A percentile compares a stretch with the other conserved stretches of the same genome.
phyloP scores from a whole-genome alignment of 2,797 vertebrate genomes.

The Neosalanx taihuensis region DNA sequence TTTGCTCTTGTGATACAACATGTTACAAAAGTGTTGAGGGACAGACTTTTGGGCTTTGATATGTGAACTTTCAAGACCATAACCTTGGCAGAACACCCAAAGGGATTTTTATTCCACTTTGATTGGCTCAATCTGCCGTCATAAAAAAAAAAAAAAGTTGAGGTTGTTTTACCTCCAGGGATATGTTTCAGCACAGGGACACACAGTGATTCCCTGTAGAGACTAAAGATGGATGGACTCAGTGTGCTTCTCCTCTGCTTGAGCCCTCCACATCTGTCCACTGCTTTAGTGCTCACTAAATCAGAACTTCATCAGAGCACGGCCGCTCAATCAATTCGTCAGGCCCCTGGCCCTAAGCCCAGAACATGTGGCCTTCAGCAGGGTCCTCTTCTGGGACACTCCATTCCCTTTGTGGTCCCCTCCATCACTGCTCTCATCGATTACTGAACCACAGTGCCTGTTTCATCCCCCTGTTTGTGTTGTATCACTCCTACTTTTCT shows the following conservation, averaged over 20 bases:
- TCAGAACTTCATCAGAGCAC: conserved; percentile 39
- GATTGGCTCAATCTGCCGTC: too few relatives aligned
- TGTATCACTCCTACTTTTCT: background rate
- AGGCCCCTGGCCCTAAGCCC: conserved; percentile 14
- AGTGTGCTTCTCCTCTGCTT: background rate
- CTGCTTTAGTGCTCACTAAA: conserved; percentile 30
- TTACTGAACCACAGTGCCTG: conserved; percentile 14
- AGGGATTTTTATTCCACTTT: background rate
- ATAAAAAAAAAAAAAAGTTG: background rate
- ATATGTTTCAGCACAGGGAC: background rate
- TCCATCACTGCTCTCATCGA: conserved; percentile 40
- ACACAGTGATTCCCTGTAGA: background rate
- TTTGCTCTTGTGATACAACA: too few relatives aligned
- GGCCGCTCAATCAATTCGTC: conserved; percentile 29
- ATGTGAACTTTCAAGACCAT: too few relatives aligned
- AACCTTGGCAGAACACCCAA: background rate
- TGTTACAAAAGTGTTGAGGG: too few relatives aligned
- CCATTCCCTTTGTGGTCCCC: conserved; percentile 24
- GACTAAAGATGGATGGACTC: background rate
- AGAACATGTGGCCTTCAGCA: conserved; percentile 37
- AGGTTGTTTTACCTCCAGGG: background rate
- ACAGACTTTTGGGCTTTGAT: too few relatives aligned
- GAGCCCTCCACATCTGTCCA: conserved; percentile 5
- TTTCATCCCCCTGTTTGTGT: background rate
- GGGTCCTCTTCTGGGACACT: conserved; percentile 20